Evolutionary conservation across 2,797 vertebrate species (phyloP), one percentile per base, ranked within the genome.

Genomic region (Sternotherus odoratus): DNA sequence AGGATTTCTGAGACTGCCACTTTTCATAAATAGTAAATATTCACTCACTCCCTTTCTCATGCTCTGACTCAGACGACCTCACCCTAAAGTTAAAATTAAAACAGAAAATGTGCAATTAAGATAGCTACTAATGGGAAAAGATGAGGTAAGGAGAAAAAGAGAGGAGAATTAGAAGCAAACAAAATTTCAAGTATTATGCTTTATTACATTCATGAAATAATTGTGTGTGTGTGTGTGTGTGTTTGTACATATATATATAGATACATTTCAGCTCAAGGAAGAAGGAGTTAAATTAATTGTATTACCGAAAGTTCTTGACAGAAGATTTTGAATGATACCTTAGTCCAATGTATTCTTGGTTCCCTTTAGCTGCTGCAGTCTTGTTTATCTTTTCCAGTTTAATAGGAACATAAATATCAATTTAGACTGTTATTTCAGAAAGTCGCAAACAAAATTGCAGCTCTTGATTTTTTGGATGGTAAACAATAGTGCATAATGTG

Each of bases 321-420:
- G n/a, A 48, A 16, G 36, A 8, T 80, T 90, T 94, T 57, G 79
- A 83, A 90, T 85, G 83, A 88, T 95, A 13, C 26, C 19, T 2
- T 79, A 66, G 33, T 17, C 33, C 33, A 36, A 30, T 66, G 16
- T 36, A 21, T 66, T 36, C 16, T 66, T 39, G 21, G 72, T 87
- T 88, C 86, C 57, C 43, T 69, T 96, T 95, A 91, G 83, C 94
- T 93, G 89, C 8, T 0, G 86, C 85, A 92, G 75, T 86, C 79
- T 86, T 90, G 57, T 91, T 95, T 96, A 77, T 39, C 4, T 90
- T 96, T 96, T 69, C 1, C 79, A 83, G 69, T 19, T 94, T 96
- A 86, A 79, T 90, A 63, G 90, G 2, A 5, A 60, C 79, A 87
- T 69, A 79, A 88, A 30, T 78, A 48, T 90, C 84, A 86, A 85